Evolutionary conservation across 2,113 vertebrate species (phyloP), one percentile per base, ranked within the genome.

Genomic region (Pedionomus torquatus): DNA sequence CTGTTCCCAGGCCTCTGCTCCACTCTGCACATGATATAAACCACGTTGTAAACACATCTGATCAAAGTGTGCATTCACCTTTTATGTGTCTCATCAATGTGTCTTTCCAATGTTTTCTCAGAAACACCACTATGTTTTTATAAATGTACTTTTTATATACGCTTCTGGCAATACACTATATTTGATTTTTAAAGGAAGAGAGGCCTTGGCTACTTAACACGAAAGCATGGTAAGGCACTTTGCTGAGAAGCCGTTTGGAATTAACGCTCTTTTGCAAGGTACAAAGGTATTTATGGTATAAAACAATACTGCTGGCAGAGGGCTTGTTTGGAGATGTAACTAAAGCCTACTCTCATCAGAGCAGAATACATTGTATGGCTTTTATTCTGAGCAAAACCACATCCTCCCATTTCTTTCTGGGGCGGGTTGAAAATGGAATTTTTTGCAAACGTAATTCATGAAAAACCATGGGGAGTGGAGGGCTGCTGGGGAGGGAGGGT

Each of bases 41-140:
- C 94, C 92, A 93, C 11, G 61, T 95, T 98, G 97, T 98, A 98
- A 98, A 98, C 97, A 97, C 44, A 97, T 89, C 93, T 95, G 96
- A 96, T 97, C 94, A 96, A 94, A 93, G 89, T 26, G 88, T 86
- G 90, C 94, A 75, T 95, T 96, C 93, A 94, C 84, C 94, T 97
- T 97, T 97, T 93, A 95, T 79, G 97, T 97, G 88, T 96, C 95
- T 96, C 95, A 71, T 95, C 95, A 57, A 70, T 89, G 92, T 93
- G 95, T 97, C 96, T 93, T 90, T 78, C 75, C 89, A 96, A 94
- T 95, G 94, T 97, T 94, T 95, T 96, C 93, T 96, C 82, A 93
- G 93, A 82, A 93, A 97, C 63, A 90, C 55, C 74, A 87, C 89
- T 74, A 79, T 95, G 85, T 95, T 96, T 95, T 90, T 93, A 95